Base-by-base conservation (phyloP, 2,113 vertebrate species). In the Tragelaphus buxtoni region DNA sequence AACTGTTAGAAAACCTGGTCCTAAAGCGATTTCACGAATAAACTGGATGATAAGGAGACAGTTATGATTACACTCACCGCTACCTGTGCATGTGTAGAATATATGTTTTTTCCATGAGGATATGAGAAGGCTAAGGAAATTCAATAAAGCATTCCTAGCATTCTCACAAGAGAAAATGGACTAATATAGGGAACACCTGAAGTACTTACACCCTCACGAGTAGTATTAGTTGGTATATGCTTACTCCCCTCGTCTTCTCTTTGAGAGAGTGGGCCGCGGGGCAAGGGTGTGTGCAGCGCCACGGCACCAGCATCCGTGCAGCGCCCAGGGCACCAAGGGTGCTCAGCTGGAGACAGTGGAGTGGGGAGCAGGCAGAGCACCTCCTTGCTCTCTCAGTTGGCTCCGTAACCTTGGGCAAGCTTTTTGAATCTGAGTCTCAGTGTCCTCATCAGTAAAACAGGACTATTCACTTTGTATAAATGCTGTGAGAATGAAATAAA, bases 381-480 rank as follows among this genome's bases (percentile, higher is more conserved):
- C 30, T 83, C 35, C 45, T 45, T 13, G 7, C 49, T n/a, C 51
- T 80, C 49, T 55, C 51, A 55, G 4, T 55, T 5, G n/a, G 51
- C n/a, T 55, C n/a, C 3, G 11, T 16, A 26, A 82, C 20, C 77
- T 24, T 35, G 49, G 20, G 77, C 18, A 53, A 81, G 32, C 10
- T 24, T 61, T 84, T 83, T 90, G n/a, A 91, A 82, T 51, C 24
- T 92, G 61, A 81, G 63, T 94, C 88, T 92, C 55, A 35, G 53
- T 92, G 76, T 96, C 53, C 35, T 94, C 56, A 83, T 32, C 51
- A 92, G 30, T 45, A 96, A 88, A 92, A 94, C 39, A 96, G n/a
- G 28, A 87, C 77, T 72, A 82, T 61, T 90, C 49, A 91, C 47
- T 91, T 79, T 92, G 74, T 24, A 49, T 60, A 26, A 91, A 9